Conservation (phyloP, 30 jellyfish, hydroid and myxozoan genomes). For the Phacellophora camtschatica region DNA sequence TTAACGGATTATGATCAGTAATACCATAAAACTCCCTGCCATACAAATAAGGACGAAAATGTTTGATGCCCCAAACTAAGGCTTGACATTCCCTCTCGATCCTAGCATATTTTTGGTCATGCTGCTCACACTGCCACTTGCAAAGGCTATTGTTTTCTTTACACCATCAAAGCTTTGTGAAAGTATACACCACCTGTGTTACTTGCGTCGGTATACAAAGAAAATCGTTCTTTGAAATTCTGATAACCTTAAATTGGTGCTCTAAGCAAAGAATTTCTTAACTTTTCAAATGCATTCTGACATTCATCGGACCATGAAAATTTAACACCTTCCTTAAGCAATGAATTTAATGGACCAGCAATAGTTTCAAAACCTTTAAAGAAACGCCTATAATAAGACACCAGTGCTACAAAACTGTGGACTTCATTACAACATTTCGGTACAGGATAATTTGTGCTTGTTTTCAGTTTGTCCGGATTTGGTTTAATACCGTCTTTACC, state of each 20-base stretch:
- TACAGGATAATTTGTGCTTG: slow-evolving; percentile 13
- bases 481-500: slow-evolving; percentile 34
- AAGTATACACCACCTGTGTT: slow-evolving; percentile 34
- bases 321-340: background rate
- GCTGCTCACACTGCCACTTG: slow-evolving; percentile 24
- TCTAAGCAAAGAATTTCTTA: slow-evolving; percentile 11
- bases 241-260: slow-evolving; percentile 70
- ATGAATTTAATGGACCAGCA: slow-evolving; percentile 45
- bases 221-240: slow-evolving; percentile 2
- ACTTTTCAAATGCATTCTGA: slow-evolving; percentile 49
- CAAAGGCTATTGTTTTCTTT: slow-evolving; percentile 47
- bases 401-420: slow-evolving; percentile 49
- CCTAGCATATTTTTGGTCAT: slow-evolving; percentile 43
- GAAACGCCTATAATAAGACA: slow-evolving; percentile 30
- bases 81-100: slow-evolving; percentile 36
- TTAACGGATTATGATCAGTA: slow-evolving; percentile 56
- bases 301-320: slow-evolving; percentile 36
- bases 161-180: slow-evolving; percentile 42
- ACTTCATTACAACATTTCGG: slow-evolving; percentile 23
- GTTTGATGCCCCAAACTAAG: slow-evolving; percentile 48
- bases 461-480: slow-evolving; percentile 24
- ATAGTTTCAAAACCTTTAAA: slow-evolving; percentile 39
- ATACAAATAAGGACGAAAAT: slow-evolving; percentile 56
- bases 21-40: slow-evolving; percentile 34
- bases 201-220: slow-evolving; percentile 44